phyloP scores from a whole-genome alignment of 2,888 invertebrate genomes.

The Lottia scabra region DNA sequence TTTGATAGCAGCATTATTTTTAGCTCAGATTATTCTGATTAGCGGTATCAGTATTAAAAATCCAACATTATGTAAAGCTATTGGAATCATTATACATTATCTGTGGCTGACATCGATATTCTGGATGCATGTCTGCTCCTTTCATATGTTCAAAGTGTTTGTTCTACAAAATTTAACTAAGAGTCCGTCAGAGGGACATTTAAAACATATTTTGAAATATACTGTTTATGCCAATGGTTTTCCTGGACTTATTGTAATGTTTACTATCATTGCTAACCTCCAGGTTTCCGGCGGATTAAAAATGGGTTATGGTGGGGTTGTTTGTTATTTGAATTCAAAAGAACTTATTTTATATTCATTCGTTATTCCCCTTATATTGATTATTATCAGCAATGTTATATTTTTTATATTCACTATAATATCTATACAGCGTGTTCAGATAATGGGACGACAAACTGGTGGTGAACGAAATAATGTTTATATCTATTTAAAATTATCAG shows the following conservation, averaged over 20 bases:
- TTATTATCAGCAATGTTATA: conserved; percentile 36
- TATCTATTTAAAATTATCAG: conserved; percentile 44
- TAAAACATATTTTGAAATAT: conserved; percentile 5
- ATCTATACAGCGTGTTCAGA: conserved; percentile 26
- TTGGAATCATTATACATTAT: conserved; percentile 37
- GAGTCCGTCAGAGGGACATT: not conserved
- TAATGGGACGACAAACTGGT: conserved; percentile 17
- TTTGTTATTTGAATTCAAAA: conserved; percentile 30
- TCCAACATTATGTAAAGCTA: conserved; percentile 21
- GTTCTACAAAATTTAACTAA: conserved; percentile 14
- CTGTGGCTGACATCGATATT: conserved; percentile 34
- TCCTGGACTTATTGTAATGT: not conserved
- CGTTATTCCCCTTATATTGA: conserved; percentile 34
- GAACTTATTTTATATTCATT: conserved; percentile 33
- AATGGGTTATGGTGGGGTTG: conserved; percentile 32
- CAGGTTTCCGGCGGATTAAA: conserved; percentile 11
- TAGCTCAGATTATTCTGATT: conserved; percentile 32
- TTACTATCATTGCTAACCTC: conserved; percentile 8
- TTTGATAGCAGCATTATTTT: conserved; percentile 30
- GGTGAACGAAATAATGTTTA: conserved; percentile 34
- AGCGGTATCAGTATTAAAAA: conserved; percentile 21
- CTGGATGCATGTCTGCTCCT: conserved; percentile 40
- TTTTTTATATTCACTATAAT: conserved; percentile 39
- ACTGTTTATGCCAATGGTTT: conserved; percentile 9
- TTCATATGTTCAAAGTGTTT: conserved; percentile 42